Evolutionary conservation across 2,888 invertebrate species (phyloP), one percentile per base, ranked within the genome.

Genomic region (Tromatobia lineatoria): DNA sequence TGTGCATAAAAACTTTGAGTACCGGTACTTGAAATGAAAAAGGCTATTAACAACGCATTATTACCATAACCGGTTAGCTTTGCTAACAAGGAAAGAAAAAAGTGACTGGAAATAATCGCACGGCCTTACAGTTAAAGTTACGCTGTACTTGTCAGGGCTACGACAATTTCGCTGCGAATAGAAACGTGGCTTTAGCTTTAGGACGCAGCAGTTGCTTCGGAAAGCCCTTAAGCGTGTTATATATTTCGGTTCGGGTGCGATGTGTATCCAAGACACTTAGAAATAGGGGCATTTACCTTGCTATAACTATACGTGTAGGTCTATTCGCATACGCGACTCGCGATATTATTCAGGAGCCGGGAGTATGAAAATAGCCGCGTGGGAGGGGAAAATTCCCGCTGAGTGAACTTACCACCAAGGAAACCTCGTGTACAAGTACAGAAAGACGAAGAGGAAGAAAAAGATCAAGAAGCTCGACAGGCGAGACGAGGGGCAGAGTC

Each of bases 291-390:
- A 38, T 38, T 64, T 64, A 64, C 38, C 38, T 38, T 64, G 20
- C 64, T 64, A 64, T 64, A 64, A 64, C 64, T 64, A 13, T 64
- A 38, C 34, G 34, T 38, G 34, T 20, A 38, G 42, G 11, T 64
- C 64, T 64, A 64, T 64, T 64, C 64, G 64, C 42, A 64, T 64
- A 64, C 64, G 64, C 42, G 64, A 64, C 64, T 64, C 64, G 25
- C 50, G 71, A 85, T 87, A 87, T 86, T 87, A 86, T 87, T 87
- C 87, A 85, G 80, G 29, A 64, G 80, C 67, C 80, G 42, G 75
- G 54, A 54, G 57, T 57, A n/a, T 67, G 69, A 80, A 80, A 82
- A 80, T 85, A 75, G 79, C 61, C 13, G 29, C n/a, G 29, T 50
- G 70, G 29, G 80, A 59, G 29, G 67, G 54, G 20, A 67, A n/a